Percentiles rank a stretch among this genome's conserved stretches.
These are phyloP conservation scores for Caenorhabditis tropicalis DNA, from an alignment of 1,140 invertebrate genomes.

Conservation along the genomic window DNA sequence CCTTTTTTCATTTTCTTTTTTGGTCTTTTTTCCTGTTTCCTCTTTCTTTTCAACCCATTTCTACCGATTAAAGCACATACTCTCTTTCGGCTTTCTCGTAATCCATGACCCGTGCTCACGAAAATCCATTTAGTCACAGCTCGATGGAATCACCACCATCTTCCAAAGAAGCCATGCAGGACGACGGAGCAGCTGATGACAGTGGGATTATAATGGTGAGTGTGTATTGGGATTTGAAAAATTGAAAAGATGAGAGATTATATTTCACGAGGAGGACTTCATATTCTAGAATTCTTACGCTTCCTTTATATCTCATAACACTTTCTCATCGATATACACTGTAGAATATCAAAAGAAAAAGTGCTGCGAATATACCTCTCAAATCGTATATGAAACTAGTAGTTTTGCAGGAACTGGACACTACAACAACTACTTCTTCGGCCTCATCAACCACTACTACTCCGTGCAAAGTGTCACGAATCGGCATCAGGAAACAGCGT, in stretches of 20 bases:
- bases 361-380: not conserved
- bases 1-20: not conserved
- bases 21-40: not conserved
- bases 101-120: not conserved
- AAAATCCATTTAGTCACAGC: slow-evolving; percentile 15
- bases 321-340: no score
- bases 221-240: not conserved
- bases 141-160: not conserved
- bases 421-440: not conserved
- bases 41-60: not conserved
- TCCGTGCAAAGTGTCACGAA: not conserved
- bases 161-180: not conserved
- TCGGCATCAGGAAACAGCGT: no score
- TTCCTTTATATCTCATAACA: no score
- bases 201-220: slow-evolving; percentile 7
- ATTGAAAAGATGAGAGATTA: not conserved
- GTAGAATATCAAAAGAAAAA: not conserved
- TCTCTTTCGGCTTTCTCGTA: not conserved
- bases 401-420: slow-evolving; percentile 32
- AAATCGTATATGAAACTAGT: slow-evolving; percentile 2
- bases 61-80: not conserved
- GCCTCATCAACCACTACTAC: not conserved
- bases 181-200: not conserved
- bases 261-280: no score
- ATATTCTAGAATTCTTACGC: no score